Evolutionary conservation across 2,797 vertebrate genomes (phyloP), one percentile per base, ranked within the genome.

Genomic region (Petrocephalus sullivani): DNA sequence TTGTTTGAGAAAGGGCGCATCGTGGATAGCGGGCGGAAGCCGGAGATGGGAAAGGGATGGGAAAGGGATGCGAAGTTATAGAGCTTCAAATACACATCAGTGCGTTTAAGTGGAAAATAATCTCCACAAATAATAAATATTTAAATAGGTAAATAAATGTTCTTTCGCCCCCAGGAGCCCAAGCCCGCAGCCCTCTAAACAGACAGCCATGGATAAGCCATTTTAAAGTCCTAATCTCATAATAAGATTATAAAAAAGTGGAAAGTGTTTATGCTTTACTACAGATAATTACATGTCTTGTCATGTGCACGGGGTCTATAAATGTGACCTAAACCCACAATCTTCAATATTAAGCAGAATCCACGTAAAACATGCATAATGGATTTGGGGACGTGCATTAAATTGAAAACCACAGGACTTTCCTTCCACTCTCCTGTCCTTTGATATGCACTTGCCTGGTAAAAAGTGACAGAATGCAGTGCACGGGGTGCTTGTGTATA

Each of bases 211-310:
- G 92, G 88, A 91, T 93, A 94, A 95, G 88, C 93, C 91, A 88
- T 90, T 92, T 90, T 90, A 90, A 90, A 89, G 87, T 87, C 87
- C 87, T 95, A 96, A 96, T 95, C 95, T 95, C 91, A 92, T 95
- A 95, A 95, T 95, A 91, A 95, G 95, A 95, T 96, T 95, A 95
- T 88, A 92, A 94, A 91, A 94, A 94, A 92, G 94, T 91, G 91
- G 91, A 92, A 92, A 93, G 90, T 96, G 93, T 95, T 94, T 94
- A 92, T 93, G 93, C 94, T 92, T 92, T 92, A 92, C 93, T 92
- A 91, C 86, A 92, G 92, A 95, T 95, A 94, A 95, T 96, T 94
- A 94, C 91, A 92, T 89, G 91, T 92, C 92, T 94, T 88, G 89
- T 94, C 92, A 93, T 92, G 92, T 91, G 41, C 90, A 61, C 89